Evolutionary conservation across 2,113 vertebrate species (phyloP), one percentile per base, ranked within the genome.

Genomic region (Cyanocitta stelleri): DNA sequence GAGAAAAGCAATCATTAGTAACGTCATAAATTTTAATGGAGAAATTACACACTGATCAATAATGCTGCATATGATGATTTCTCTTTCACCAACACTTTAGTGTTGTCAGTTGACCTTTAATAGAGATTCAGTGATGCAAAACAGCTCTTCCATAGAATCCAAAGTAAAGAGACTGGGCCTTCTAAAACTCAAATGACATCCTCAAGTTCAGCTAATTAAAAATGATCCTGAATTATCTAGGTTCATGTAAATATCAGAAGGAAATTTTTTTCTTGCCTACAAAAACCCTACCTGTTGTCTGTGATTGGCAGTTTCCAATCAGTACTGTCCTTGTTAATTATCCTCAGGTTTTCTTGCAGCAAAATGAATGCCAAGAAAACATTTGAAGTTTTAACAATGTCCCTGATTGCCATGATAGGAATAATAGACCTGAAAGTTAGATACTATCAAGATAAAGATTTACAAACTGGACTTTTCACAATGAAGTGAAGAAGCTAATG

Each of bases 101-200:
- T 86, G 58, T 83, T 95, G 87, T 91, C 91, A 82, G 64, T 84
- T 96, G 80, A 94, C 91, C 88, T 95, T 96, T 95, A 94, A 90
- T 80, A 74, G 83, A 93, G n/a, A 89, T 91, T 87, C 87, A 97
- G 76, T 86, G 91, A 92, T 94, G 77, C 84, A 94, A 96, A 97
- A 85, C 63, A 85, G 30, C 33, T 94, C 52, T 90, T 67, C 74
- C 71, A 48, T 23, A 76, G 74, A 76, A 89, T 76, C 32, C 3
- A 3, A 39, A 3, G 3, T 76, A 86, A 92, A 73, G 49, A 85
- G 32, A 43, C 8, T 17, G 35, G 15, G 26, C 33, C 37, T 83
- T 94, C 82, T 89, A 54, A 95, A 95, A 63, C 67, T 89, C 48
- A 86, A 43, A 78, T 87, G 51, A 80, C 52, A 85, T 39, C 48